Evolutionary conservation across 2,113 vertebrate genomes (phyloP), one percentile per base, ranked within the genome.

Genomic region (Chloropsis hardwickii): DNA sequence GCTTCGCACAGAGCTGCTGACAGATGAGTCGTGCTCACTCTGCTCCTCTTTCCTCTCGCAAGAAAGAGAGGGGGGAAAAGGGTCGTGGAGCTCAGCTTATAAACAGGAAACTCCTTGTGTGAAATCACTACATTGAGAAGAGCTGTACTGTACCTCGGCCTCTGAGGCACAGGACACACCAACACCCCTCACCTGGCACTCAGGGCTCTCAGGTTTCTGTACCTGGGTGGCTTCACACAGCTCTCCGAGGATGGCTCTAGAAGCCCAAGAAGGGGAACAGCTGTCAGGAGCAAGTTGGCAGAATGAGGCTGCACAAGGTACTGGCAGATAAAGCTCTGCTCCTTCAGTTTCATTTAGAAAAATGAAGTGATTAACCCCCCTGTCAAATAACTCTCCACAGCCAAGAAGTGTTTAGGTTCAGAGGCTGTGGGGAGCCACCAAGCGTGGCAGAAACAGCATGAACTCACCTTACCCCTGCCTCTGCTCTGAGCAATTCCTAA

Each of bases 371-470:
- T 44, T 54, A 61, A 27, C 7, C 4, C 9, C 9, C 35, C 14
- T 1, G 0, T 14, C 29, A 47, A 60, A 4, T 11, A 76, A 61
- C 12, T 16, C 28, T 50, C 42, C 35, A 10, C 10, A 73, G 11
- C 3, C 5, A n/a, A 3, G 14, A 40, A 45, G 5, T 0, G 2
- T 5, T 61, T 50, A 21, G 5, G 50, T 50, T 74, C 15, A 28
- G 35, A 69, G 25, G 25, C 27, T 42, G 15, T 5, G n/a, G 7
- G n/a, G 28, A 65, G 45, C 12, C 15, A 53, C 15, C 24, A 31
- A 53, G 13, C 1, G 4, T 5, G 12, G 10, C n/a, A 82, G 19
- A 21, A 95, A 21, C 12, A 37, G 35, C 8, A 21, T 2, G 6
- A 5, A 51, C 48, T 6, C 62, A n/a, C 64, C 35, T 39, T 42